phyloP scores from a whole-genome alignment of 2,797 vertebrate genomes.

The Trichosurus vulpecula region DNA sequence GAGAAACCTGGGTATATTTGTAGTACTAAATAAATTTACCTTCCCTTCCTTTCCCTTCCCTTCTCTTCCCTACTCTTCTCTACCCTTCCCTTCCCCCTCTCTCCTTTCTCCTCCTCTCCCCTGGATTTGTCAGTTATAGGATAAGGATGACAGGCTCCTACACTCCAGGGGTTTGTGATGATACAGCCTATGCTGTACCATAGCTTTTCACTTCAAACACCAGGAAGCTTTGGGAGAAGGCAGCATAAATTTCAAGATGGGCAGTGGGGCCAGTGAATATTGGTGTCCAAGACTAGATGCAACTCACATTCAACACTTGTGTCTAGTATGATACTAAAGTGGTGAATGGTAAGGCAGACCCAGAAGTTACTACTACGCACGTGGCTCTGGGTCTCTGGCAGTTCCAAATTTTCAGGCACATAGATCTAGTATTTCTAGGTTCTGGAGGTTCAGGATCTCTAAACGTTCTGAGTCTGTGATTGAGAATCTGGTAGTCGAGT shows the following conservation, averaged over 20 bases:
- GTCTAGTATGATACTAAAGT: background rate
- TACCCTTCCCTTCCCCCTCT: accelerated
- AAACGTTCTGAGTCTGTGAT: too few species aligned
- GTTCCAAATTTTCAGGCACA: too few species aligned
- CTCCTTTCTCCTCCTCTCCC: background rate
- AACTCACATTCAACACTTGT: background rate
- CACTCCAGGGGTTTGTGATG: background rate
- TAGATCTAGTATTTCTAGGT: too few species aligned
- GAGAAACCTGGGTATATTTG: too few species aligned
- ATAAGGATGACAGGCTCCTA: background rate
- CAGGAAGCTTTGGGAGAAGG: background rate
- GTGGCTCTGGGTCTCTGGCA: background rate
- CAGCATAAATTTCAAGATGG: background rate
- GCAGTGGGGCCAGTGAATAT: background rate
- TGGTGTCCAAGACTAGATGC: background rate
- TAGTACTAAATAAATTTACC: too few species aligned
- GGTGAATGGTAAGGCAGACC: background rate
- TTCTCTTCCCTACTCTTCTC: background rate
- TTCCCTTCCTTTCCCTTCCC: background rate
- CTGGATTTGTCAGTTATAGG: background rate
- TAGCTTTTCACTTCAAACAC: background rate
- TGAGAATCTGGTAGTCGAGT: too few species aligned
- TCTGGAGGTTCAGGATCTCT: too few species aligned
- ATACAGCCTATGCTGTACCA: background rate
- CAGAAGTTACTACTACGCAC: background rate